Evolutionary conservation across 2,888 invertebrate genomes (phyloP).

Genomic region (Netelia virgata): DNA sequence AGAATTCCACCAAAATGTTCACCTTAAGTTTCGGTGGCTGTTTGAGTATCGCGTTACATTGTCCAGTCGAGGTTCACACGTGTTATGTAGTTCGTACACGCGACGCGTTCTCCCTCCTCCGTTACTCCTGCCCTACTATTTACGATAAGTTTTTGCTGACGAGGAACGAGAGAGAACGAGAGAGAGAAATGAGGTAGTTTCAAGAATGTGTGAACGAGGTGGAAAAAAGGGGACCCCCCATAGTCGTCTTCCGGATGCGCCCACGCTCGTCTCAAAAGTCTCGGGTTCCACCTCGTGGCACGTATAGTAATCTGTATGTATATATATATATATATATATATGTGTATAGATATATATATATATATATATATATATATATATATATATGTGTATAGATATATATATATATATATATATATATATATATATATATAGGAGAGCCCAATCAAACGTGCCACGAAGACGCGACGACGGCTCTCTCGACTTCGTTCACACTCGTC

Average conservation of each 20-base stretch:
- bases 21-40: slow-evolving; percentile 6
- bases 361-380: slow-evolving; percentile 8
- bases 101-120: background rate
- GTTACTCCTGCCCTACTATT: slow-evolving; percentile 35
- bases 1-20: background rate
- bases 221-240: slow-evolving; percentile 9
- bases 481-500: slow-evolving; percentile 49
- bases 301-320: slow-evolving; percentile 27
- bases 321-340: slow-evolving; percentile 13
- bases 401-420: slow-evolving; percentile 8
- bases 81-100: slow-evolving; percentile 9
- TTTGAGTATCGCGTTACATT: slow-evolving; percentile 54
- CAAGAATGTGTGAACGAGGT: background rate
- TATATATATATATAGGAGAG: slow-evolving; percentile 13
- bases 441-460: slow-evolving; percentile 59
- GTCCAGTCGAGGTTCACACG: background rate
- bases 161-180: slow-evolving; percentile 2
- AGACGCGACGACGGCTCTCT: slow-evolving; percentile 57
- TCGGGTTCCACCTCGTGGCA: slow-evolving; percentile 59
- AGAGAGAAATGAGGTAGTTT: background rate
- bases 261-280: slow-evolving; percentile 60
- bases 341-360: background rate
- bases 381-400: slow-evolving; percentile 5
- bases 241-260: slow-evolving; percentile 63
- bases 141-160: background rate